These are phyloP conservation scores for Artibeus lituratus DNA, from an alignment of 2,797 vertebrate species.

Conservation along the genomic window DNA sequence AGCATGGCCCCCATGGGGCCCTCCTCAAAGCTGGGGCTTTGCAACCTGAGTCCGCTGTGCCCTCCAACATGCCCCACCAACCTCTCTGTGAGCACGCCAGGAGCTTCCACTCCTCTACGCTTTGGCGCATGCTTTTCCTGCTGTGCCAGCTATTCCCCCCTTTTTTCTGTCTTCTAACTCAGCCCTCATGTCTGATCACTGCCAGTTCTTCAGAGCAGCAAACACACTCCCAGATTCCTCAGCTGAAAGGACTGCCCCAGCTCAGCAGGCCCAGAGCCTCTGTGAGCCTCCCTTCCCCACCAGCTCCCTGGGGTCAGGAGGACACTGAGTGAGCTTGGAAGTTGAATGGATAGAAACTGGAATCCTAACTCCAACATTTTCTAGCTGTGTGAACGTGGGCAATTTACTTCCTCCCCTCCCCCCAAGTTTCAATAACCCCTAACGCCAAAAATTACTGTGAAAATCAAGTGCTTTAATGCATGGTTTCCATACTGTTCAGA, in stretches of 20 bases:
- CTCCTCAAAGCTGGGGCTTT: not conserved
- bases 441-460: not conserved
- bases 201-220: not conserved
- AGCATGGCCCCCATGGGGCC: not conserved
- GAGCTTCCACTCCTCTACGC: not conserved
- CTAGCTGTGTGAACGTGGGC: not conserved
- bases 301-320: not conserved
- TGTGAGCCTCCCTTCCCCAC: not conserved
- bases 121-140: not conserved
- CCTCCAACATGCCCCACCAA: not conserved
- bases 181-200: not conserved
- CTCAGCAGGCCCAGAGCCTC: not conserved
- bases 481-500: not conserved
- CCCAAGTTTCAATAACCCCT: not conserved
- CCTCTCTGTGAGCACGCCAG: not conserved
- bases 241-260: not conserved
- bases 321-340: not conserved
- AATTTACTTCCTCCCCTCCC: not conserved
- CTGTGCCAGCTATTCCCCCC: not conserved
- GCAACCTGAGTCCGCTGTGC: not conserved
- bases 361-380: not conserved
- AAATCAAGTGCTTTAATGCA: not conserved
- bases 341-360: not conserved
- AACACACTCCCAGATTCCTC: not conserved
- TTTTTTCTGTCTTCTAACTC: not conserved